These are phyloP conservation scores for Clusia tigrina DNA, from an alignment of 2,888 invertebrate genomes.

Conservation along the genomic window DNA sequence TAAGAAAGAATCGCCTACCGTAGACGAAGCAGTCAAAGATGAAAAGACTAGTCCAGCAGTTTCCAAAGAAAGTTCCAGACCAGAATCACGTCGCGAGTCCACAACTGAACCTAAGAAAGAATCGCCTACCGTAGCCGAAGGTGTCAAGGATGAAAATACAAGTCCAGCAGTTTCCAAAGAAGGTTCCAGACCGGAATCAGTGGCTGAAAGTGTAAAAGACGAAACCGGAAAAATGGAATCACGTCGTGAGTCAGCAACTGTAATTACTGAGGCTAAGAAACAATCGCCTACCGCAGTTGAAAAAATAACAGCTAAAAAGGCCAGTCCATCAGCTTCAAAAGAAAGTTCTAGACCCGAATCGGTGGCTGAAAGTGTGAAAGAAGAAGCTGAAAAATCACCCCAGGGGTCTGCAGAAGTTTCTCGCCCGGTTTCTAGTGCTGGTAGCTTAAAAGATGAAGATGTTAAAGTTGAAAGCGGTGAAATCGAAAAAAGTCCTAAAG, in stretches of 20 bases:
- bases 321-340: conserved; percentile 32
- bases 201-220: conserved; percentile 18
- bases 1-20: not conserved
- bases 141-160: conserved; percentile 27
- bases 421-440: conserved; percentile 25
- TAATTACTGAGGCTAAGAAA: not conserved
- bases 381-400: conserved; percentile 19
- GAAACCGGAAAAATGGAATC: conserved; percentile 16
- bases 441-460: conserved; percentile 12
- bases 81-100: too few relatives aligned
- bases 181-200: conserved; percentile 28
- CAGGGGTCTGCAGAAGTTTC: too few relatives aligned
- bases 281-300: not conserved
- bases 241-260: conserved; percentile 16
- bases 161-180: conserved; percentile 15
- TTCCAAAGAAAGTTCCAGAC: conserved; percentile 36
- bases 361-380: conserved; percentile 21
- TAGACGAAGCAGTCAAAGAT: conserved; percentile 18
- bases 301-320: conserved; percentile 25
- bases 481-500: conserved; percentile 17
- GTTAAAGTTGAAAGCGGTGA: conserved; percentile 16
- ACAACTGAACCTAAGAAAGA: conserved; percentile 23
- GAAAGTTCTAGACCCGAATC: conserved; percentile 39
- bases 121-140: too few relatives aligned
- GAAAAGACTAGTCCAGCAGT: conserved; percentile 30